A percentile compares a stretch with the other conserved stretches of the same genome.
Evolutionary conservation across 2,797 vertebrate genomes (phyloP).

Genomic region (Capromys pilorides): DNA sequence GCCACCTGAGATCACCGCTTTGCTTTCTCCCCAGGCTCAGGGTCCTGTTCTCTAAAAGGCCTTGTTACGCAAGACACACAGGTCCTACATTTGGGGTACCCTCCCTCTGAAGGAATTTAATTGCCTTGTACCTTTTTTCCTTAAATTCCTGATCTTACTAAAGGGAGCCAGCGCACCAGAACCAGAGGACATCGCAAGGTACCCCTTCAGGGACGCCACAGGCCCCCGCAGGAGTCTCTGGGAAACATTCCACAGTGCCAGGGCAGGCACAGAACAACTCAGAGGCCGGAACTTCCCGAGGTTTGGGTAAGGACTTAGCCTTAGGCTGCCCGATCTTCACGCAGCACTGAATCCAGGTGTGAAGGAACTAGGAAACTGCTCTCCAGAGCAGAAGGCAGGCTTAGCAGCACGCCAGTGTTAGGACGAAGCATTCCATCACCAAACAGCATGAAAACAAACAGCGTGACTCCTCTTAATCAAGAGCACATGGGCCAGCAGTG

Average conservation of each 20-base stretch:
- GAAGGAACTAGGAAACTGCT: not conserved
- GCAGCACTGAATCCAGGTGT: not conserved
- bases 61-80: not conserved
- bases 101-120: not conserved
- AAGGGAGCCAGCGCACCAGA: not conserved
- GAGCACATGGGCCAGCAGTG: not conserved
- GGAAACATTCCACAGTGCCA: constrained; percentile 10
- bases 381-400: constrained; percentile 6
- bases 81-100: not conserved
- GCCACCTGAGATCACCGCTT: not conserved
- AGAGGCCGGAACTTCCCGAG: not conserved
- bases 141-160: not conserved
- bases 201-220: not conserved
- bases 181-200: not conserved
- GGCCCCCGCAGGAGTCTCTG: not conserved
- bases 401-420: constrained; percentile 11
- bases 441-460: not conserved
- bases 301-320: not conserved
- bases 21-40: not conserved
- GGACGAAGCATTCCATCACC: not conserved
- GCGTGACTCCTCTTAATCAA: not conserved
- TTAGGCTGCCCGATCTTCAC: not conserved
- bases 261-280: not conserved
- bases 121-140: not conserved
- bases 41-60: not conserved